Percentiles rank a stretch among this genome's conserved stretches.
phyloP scores from a whole-genome alignment of 1,140 invertebrate species.

The Drosophila kurseongensis region DNA sequence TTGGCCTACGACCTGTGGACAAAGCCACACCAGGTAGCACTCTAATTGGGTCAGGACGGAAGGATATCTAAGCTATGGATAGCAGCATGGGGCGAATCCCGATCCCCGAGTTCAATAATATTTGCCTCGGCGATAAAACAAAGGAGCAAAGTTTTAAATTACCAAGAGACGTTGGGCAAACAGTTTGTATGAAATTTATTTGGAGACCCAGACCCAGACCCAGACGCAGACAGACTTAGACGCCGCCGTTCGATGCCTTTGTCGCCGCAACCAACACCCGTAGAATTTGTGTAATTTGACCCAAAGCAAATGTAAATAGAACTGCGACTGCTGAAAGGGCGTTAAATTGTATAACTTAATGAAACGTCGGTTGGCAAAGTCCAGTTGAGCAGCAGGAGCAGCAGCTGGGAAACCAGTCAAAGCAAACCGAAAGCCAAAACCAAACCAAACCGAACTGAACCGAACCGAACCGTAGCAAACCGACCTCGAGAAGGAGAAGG shows the following conservation, averaged over 20 bases:
- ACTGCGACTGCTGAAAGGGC: conserved; percentile 79
- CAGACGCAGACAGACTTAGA: conserved; percentile 24
- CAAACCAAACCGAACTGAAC: conserved; percentile 28
- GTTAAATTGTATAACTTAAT: conserved; percentile 84
- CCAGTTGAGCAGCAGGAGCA: conserved; percentile 16
- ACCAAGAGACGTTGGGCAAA: conserved; percentile 64
- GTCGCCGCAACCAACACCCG: conserved; percentile 81
- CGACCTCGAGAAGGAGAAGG: conserved; percentile 39
- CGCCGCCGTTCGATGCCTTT: conserved; percentile 66
- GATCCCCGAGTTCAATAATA: conserved; percentile 67
- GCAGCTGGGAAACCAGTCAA: conserved; percentile 68
- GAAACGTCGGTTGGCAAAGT: conserved; percentile 59
- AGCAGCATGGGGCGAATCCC: conserved; percentile 7
- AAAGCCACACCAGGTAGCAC: conserved; percentile 26
- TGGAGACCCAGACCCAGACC: conserved; percentile 29
- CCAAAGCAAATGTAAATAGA: conserved; percentile 83
- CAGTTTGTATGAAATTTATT: conserved; percentile 73
- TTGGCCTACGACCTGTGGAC: conserved; percentile 34
- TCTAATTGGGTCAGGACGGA: conserved; percentile 69
- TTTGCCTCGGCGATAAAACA: conserved; percentile 57
- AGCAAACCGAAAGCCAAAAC: conserved; percentile 69
- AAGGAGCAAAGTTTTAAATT: conserved; percentile 72
- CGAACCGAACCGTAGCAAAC: conserved; percentile 7
- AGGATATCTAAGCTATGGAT: conserved; percentile 18
- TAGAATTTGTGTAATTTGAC: conserved; percentile 84